phyloP scores from a whole-genome alignment of 2,113 vertebrate species.

The Neotoma lepida region DNA sequence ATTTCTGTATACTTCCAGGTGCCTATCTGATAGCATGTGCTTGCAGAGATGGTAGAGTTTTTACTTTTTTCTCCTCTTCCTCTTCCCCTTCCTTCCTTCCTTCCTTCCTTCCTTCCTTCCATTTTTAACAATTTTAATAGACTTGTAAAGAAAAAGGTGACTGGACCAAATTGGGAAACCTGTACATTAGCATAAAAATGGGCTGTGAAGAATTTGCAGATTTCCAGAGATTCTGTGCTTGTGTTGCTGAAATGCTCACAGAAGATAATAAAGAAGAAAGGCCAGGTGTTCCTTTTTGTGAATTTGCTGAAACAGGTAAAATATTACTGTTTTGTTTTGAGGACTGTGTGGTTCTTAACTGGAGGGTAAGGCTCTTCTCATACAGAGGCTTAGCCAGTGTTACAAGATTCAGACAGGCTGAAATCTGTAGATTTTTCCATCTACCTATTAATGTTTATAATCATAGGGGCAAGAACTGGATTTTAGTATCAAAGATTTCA shows the following conservation, averaged over 20 bases:
- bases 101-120: background rate
- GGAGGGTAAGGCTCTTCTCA: background rate
- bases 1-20: background rate
- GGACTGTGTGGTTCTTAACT: background rate
- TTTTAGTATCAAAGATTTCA: constrained; percentile 25
- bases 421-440: background rate
- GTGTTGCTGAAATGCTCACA: constrained; percentile 87
- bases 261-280: constrained; percentile 85
- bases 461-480: background rate
- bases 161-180: constrained; percentile 89
- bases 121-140: constrained; percentile 81
- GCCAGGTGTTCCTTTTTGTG: constrained; percentile 89
- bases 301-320: constrained; percentile 92
- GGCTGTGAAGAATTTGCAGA: constrained; percentile 85
- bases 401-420: background rate
- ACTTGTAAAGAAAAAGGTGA: constrained; percentile 90
- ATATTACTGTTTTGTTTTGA: constrained; percentile 27
- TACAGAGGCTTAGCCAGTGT: background rate
- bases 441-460: background rate
- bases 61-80: background rate
- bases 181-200: constrained; percentile 87
- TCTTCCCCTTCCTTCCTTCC: background rate
- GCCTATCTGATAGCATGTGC: background rate
- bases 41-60: constrained; percentile 35
- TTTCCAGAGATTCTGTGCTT: constrained; percentile 88